Conservation (phyloP, 2,113 vertebrate genomes). For the Rhizomys pruinosus region DNA sequence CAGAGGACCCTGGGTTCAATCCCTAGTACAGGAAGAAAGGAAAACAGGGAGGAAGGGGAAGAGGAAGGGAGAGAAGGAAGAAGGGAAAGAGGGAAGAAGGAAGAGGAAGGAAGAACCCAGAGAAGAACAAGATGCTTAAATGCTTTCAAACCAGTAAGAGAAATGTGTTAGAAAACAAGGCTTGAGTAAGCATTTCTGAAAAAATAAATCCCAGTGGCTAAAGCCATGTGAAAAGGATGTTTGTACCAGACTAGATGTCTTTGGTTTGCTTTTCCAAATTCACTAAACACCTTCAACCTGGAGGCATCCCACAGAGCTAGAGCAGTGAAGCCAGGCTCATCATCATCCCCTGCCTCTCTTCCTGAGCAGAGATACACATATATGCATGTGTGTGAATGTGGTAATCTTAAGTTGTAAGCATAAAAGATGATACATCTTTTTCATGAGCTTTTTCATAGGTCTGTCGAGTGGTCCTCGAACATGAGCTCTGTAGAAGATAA, state of each 20-base stretch:
- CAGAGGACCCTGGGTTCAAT: not conserved
- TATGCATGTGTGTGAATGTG: too few species aligned
- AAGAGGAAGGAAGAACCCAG: not conserved
- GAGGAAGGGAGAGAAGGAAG: too few species aligned
- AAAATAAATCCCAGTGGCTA: not conserved
- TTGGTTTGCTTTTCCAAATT: not conserved
- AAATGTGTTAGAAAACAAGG: not conserved
- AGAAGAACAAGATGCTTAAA: slow-evolving; percentile 24
- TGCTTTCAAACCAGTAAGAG: not conserved
- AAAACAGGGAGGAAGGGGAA: too few species aligned
- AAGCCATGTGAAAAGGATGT: not conserved
- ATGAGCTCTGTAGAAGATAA: not conserved
- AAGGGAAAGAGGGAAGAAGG: not conserved
- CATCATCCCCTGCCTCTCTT: not conserved
- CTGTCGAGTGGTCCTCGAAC: not conserved
- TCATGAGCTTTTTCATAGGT: not conserved
- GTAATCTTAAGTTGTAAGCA: not conserved
- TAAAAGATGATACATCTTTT: not conserved
- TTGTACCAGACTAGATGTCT: not conserved
- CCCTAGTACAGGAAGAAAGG: not conserved
- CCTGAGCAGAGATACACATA: not conserved
- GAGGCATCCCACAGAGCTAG: not conserved
- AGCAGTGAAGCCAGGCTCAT: not conserved
- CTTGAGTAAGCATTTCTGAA: not conserved
- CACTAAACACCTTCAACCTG: not conserved